Percentiles rank a stretch among this genome's conserved stretches.
These are phyloP conservation scores for Aromia moschata DNA, from an alignment of 2,888 invertebrate species.

Conservation along the genomic window DNA sequence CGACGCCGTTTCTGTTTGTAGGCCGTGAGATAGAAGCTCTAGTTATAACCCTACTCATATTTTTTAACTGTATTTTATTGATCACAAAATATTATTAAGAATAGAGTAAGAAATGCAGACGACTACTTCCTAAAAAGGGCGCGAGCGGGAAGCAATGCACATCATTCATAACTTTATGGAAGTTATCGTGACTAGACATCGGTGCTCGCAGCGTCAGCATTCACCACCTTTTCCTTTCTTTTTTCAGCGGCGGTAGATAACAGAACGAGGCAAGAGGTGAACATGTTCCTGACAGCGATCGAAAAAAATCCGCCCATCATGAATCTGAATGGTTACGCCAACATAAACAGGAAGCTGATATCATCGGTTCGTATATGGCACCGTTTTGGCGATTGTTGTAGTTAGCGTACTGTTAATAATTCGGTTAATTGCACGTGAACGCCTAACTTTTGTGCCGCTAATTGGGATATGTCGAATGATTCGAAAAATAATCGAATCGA, in stretches of 20 bases:
- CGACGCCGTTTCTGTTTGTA: no score
- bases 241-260: conserved; percentile 66
- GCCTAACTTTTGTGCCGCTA: background rate
- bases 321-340: conserved; percentile 79
- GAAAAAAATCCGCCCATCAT: conserved; percentile 80
- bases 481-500: background rate
- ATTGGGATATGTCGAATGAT: background rate
- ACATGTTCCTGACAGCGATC: conserved; percentile 79
- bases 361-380: conserved; percentile 68
- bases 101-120: no score
- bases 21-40: no score
- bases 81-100: no score
- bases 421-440: background rate
- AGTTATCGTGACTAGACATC: no score
- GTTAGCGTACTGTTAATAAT: background rate
- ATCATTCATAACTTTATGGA: no score
- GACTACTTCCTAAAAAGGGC: no score
- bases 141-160: no score
- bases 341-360: conserved; percentile 75
- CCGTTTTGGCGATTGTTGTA: conserved; percentile 8
- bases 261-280: conserved; percentile 74
- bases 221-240: no score
- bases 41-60: no score
- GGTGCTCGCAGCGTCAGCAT: no score
- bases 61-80: no score